A percentile compares a stretch with the other conserved stretches of the same genome.
Evolutionary conservation across 2,888 invertebrate species (phyloP).

Genomic region (Chrysina gloriosa): DNA sequence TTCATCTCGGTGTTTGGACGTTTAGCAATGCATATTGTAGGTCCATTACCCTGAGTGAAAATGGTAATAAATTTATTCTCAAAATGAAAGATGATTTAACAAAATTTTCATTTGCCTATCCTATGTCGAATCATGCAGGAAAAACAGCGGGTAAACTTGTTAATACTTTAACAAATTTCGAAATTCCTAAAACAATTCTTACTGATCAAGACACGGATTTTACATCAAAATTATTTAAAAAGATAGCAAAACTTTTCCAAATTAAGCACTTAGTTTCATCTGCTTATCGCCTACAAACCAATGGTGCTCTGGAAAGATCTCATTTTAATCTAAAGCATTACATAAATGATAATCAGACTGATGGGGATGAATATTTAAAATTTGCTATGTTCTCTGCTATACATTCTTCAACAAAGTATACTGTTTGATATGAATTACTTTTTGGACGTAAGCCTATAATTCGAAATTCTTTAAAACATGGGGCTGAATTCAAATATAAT

Average conservation of each 20-base stretch:
- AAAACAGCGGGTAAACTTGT: constrained; percentile 51
- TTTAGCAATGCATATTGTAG: constrained; percentile 54
- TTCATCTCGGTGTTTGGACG: constrained; percentile 52
- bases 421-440: constrained; percentile 53
- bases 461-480: constrained; percentile 46
- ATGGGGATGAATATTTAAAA: constrained; percentile 41
- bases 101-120: constrained; percentile 54
- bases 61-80: constrained; percentile 52
- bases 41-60: constrained; percentile 52
- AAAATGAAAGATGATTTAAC: constrained; percentile 56
- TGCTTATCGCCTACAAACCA: constrained; percentile 53
- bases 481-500: constrained; percentile 51
- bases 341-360: constrained; percentile 47
- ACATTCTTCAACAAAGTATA: constrained; percentile 52
- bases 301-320: constrained; percentile 54
- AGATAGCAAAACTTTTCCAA: no score
- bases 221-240: no score
- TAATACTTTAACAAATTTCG: constrained; percentile 47
- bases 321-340: constrained; percentile 54
- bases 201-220: no score
- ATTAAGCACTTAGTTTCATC: no score
- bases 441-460: constrained; percentile 50
- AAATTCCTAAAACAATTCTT: no score
- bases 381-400: constrained; percentile 49
- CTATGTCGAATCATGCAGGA: constrained; percentile 54